These are phyloP conservation scores for Eucidaris tribuloides DNA, from an alignment of 35 echinoderm and acorn worm species.

Conservation along the genomic window DNA sequence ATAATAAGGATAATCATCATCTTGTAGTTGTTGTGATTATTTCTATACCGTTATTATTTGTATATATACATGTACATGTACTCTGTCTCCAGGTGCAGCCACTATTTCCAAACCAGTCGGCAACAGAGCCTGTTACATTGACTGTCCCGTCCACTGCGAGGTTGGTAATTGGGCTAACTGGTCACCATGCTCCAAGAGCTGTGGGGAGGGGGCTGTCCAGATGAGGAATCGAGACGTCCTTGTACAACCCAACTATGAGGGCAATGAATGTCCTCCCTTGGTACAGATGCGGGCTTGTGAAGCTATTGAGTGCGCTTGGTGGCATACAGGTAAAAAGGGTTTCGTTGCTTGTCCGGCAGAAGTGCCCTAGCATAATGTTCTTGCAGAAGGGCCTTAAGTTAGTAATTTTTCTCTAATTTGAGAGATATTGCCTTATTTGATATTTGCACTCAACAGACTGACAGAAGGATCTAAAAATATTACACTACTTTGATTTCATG, in stretches of 20 bases:
- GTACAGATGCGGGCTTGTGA: conserved; percentile 65
- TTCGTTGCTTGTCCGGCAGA: too few relatives aligned
- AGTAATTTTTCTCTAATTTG: too few relatives aligned
- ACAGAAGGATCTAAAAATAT: too few relatives aligned
- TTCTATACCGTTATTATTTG: too few relatives aligned
- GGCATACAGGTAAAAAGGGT: conserved; percentile 86
- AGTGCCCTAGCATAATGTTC: too few relatives aligned
- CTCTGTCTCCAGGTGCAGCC: neutral
- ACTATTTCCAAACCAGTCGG: conserved; percentile 1
- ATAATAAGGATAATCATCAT: too few relatives aligned
- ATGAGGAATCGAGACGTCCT: conserved; percentile 60
- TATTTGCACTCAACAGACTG: too few relatives aligned
- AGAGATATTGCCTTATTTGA: too few relatives aligned
- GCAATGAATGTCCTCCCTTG: conserved; percentile 57
- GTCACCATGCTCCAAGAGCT: conserved; percentile 91
- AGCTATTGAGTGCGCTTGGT: conserved; percentile 85
- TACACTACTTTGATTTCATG: too few relatives aligned
- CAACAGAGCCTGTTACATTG: conserved; percentile 59
- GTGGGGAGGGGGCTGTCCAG: conserved; percentile 64
- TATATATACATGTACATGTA: too few relatives aligned
- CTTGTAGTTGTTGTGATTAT: too few relatives aligned
- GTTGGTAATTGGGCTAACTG: conserved; percentile 89
- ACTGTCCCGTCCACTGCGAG: conserved; percentile 86
- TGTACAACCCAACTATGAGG: conserved; percentile 33
- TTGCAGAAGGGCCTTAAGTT: too few relatives aligned